Base-by-base conservation (phyloP, 1,140 invertebrate genomes). In the Pinna nobilis region DNA sequence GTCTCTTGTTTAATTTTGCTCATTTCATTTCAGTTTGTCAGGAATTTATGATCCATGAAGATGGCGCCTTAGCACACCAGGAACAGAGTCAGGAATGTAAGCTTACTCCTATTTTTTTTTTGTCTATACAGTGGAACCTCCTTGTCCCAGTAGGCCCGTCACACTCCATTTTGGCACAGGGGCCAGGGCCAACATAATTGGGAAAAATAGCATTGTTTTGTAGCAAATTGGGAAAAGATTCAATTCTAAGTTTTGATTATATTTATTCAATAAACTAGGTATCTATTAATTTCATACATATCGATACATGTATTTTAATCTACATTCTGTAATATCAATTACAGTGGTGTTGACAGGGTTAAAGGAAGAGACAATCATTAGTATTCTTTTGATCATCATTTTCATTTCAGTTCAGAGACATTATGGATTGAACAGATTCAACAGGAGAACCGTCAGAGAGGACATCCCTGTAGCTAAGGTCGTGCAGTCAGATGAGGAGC, bases 31-130 rank as follows among this genome's bases (percentile, higher is more conserved):
- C 89, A 95, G 94, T 96, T 37, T 94, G 95, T 86, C 92, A 93
- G 75, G 94, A 97, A 90, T 98, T 96, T 96, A 91, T 96, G 74
- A 94, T 98, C 49, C 93, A 96, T 80, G 95, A 97, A 88, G 97
- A 98, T 89, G 94, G 94, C 53, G 96, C 95, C 11, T 88, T 97
- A 76, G 96, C 96, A 6, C 94, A 97, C 88, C 92, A 93, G 68
- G 90, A 98, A 15, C 97, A 98, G 88, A 94, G 95, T 85, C 92
- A 97, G 90, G 96, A 98, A 91, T 96, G 95, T 94, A 91, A 91
- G 92, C 91, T 44, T 44, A 25, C 3, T 47, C 25, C n/a, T n/a
- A n/a, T n/a, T n/a, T n/a, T n/a, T n/a, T n/a, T n/a, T n/a, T n/a
- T n/a, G n/a, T n/a, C n/a, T n/a, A n/a, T n/a, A n/a, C n/a, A n/a